These are phyloP conservation scores for Malacoraja senta DNA, from an alignment of 2,797 vertebrate species.

Conservation along the genomic window DNA sequence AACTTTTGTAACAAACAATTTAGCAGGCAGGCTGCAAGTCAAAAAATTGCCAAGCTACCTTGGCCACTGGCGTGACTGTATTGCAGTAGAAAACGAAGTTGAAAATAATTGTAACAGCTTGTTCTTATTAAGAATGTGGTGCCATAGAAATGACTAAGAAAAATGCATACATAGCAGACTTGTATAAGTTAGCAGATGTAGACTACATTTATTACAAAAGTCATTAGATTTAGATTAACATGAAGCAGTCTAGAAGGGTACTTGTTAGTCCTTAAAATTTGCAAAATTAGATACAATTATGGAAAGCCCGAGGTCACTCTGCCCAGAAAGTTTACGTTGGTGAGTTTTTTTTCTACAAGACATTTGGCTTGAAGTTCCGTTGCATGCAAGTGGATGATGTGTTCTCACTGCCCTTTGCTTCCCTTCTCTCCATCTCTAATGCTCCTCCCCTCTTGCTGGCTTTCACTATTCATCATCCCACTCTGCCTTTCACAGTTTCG, in stretches of 20 bases:
- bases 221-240: slow-evolving; percentile 10
- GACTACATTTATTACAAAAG: background rate
- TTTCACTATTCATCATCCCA: too few relatives aligned
- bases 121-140: slow-evolving; percentile 27
- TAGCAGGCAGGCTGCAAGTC: background rate
- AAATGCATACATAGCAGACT: background rate
- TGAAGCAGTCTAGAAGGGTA: background rate
- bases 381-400: too few relatives aligned
- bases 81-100: background rate
- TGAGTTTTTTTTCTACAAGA: background rate
- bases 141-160: slow-evolving; percentile 18
- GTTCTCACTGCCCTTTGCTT: too few relatives aligned
- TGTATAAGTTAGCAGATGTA: background rate
- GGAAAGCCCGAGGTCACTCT: background rate
- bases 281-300: background rate
- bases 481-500: too few relatives aligned
- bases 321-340: too few relatives aligned
- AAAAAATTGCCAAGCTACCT: background rate
- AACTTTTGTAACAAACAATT: slow-evolving; percentile 1
- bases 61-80: background rate
- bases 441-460: too few relatives aligned
- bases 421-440: too few relatives aligned
- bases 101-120: slow-evolving; percentile 28
- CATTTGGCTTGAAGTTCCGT: too few relatives aligned
- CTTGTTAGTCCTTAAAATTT: background rate